A percentile compares a stretch with the other conserved stretches of the same genome.
Evolutionary conservation across 2,797 vertebrate genomes (phyloP).

Genomic region (Muscicapa comitata): DNA sequence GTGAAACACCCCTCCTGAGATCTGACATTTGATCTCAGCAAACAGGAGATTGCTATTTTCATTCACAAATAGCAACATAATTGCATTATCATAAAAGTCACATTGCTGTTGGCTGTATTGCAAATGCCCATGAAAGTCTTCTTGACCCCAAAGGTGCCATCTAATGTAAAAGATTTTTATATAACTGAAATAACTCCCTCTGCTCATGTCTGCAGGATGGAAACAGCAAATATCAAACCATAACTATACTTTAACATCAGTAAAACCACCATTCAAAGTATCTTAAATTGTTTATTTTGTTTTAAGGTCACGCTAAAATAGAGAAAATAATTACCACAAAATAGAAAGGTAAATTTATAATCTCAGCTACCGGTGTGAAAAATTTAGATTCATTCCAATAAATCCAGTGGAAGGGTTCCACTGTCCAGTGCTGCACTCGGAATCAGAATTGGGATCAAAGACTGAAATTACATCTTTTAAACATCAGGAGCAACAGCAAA

Average conservation of each 20-base stretch:
- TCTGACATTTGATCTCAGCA: not conserved
- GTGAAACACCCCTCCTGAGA: not conserved
- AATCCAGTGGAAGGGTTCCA: not conserved
- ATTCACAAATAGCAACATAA: not conserved
- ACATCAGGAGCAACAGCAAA: not conserved
- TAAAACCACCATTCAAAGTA: not conserved
- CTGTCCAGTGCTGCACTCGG: not conserved
- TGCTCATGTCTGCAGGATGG: not conserved
- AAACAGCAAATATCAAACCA: not conserved
- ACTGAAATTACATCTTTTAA: not conserved
- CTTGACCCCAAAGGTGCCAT: not conserved
- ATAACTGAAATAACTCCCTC: not conserved
- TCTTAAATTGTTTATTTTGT: not conserved
- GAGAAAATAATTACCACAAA: not conserved
- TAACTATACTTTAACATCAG: not conserved
- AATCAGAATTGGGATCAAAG: not conserved
- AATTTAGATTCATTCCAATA: not conserved
- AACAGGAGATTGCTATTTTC: not conserved
- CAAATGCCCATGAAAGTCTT: not conserved
- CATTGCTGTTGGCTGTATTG: not conserved
- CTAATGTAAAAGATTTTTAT: not conserved
- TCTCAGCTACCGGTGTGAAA: not conserved
- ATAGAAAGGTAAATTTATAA: not conserved
- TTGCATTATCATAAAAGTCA: slow-evolving; percentile 8
- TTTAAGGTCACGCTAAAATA: not conserved